phyloP scores from a whole-genome alignment of 2,113 vertebrate genomes.

The Hippolais icterina region DNA sequence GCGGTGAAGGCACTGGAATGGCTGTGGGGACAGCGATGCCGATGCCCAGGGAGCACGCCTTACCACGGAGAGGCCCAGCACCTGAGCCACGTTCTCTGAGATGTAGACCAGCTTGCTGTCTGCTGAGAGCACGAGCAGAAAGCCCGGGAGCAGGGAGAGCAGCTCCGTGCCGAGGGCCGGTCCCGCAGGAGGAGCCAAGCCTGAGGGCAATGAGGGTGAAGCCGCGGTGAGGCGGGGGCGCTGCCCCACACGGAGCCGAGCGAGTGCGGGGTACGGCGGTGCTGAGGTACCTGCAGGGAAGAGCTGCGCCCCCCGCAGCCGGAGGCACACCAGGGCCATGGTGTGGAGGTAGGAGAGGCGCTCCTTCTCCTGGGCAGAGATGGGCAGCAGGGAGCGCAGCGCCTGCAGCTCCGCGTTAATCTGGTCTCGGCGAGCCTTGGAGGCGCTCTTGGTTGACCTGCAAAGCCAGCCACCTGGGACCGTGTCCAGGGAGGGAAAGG shows the following conservation, averaged over 20 bases:
- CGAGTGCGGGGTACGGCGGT: fast-evolving
- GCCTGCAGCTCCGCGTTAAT: constrained; percentile 84
- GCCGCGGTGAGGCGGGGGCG: not conserved
- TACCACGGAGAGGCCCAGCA: constrained; percentile 83
- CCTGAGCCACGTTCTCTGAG: constrained; percentile 81
- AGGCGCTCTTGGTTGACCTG: constrained; percentile 89
- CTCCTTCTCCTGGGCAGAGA: constrained; percentile 74
- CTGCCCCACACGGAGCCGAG: not conserved
- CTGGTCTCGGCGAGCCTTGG: constrained; percentile 85
- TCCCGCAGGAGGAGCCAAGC: not conserved
- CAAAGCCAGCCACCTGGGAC: not conserved
- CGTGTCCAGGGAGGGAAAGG: not conserved
- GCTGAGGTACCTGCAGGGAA: constrained; percentile 49
- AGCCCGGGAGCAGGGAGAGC: constrained; percentile 79
- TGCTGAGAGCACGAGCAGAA: constrained; percentile 75
- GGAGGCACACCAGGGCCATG: constrained; percentile 84
- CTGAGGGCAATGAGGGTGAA: not conserved
- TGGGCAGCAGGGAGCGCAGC: constrained; percentile 81
- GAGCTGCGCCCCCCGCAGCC: constrained; percentile 74
- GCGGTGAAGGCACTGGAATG: not conserved
- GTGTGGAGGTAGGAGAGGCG: constrained; percentile 86
- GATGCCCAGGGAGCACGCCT: not conserved
- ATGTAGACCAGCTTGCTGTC: constrained; percentile 79
- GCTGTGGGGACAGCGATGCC: not conserved
- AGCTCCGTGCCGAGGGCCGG: constrained; percentile 15